phyloP scores from a whole-genome alignment of 1,140 invertebrate species.

The Eufriesea mexicana region DNA sequence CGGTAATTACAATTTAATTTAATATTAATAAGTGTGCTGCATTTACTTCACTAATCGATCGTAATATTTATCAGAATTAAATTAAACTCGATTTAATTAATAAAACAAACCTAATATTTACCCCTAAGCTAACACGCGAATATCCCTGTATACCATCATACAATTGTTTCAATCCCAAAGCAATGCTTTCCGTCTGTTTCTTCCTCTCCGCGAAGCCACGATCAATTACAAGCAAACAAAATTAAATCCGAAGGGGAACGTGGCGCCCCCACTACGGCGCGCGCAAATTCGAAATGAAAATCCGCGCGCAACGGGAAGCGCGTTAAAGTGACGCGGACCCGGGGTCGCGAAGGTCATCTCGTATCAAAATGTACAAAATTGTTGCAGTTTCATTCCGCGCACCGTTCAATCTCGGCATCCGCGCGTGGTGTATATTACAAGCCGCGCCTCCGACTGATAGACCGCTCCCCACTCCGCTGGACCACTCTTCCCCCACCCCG shows the following conservation, averaged over 20 bases:
- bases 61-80: no score
- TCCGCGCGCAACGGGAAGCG: neutral
- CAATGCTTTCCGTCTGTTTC: neutral
- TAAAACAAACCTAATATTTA: no score
- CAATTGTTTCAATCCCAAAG: no score
- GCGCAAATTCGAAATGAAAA: neutral
- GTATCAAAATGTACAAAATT: slow-evolving; percentile 64
- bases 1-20: no score
- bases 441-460: slow-evolving; percentile 62
- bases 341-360: slow-evolving; percentile 56
- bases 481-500: no score
- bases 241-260: neutral
- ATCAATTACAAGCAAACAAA: neutral
- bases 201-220: neutral
- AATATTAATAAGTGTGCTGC: no score
- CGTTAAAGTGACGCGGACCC: neutral
- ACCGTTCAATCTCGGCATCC: slow-evolving; percentile 57
- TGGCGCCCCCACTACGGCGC: neutral
- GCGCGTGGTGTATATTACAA: slow-evolving; percentile 71
- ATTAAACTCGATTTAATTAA: no score
- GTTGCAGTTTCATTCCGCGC: slow-evolving; percentile 54
- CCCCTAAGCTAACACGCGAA: no score
- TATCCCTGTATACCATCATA: no score
- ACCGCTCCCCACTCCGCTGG: no score
- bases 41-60: no score